Conservation (phyloP, 2,888 invertebrate genomes). For the Nomada goodeniana region DNA sequence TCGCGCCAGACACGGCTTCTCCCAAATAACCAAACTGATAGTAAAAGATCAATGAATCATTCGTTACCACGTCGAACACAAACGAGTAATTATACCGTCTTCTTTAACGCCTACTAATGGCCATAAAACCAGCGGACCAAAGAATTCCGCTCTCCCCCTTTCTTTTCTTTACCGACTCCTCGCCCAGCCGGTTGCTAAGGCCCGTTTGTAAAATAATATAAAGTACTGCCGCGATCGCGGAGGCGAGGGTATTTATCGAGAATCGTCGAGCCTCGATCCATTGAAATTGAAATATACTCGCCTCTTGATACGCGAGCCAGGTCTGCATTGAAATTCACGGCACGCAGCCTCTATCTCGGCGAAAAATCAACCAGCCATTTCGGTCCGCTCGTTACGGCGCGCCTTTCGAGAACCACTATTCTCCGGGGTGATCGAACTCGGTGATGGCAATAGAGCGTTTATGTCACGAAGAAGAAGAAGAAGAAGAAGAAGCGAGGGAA, state of each 20-base stretch:
- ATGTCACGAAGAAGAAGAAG: slow-evolving; percentile 38
- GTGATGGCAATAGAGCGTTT: slow-evolving; percentile 60
- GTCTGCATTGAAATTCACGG: slow-evolving; percentile 7
- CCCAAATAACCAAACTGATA: too few relatives aligned
- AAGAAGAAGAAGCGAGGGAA: slow-evolving; percentile 24
- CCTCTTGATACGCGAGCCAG: background rate
- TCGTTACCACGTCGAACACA: too few relatives aligned
- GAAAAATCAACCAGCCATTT: slow-evolving; percentile 5
- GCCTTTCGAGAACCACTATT: slow-evolving; percentile 69
- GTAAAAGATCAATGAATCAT: too few relatives aligned
- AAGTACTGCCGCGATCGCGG: background rate
- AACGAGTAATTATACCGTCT: too few relatives aligned
- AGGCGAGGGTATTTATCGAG: background rate
- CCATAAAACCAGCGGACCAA: too few relatives aligned
- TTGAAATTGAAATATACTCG: slow-evolving; percentile 1
- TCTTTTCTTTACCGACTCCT: too few relatives aligned
- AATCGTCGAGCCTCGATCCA: background rate
- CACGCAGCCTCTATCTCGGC: slow-evolving; percentile 3
- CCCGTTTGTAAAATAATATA: background rate
- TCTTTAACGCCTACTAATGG: too few relatives aligned
- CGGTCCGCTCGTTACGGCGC: background rate
- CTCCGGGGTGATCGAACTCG: slow-evolving; percentile 66
- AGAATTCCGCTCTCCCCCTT: too few relatives aligned
- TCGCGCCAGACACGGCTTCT: too few relatives aligned
- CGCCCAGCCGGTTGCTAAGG: background rate